Conservation (phyloP, 2,113 vertebrate genomes). For the Sisor rabdophorus region DNA sequence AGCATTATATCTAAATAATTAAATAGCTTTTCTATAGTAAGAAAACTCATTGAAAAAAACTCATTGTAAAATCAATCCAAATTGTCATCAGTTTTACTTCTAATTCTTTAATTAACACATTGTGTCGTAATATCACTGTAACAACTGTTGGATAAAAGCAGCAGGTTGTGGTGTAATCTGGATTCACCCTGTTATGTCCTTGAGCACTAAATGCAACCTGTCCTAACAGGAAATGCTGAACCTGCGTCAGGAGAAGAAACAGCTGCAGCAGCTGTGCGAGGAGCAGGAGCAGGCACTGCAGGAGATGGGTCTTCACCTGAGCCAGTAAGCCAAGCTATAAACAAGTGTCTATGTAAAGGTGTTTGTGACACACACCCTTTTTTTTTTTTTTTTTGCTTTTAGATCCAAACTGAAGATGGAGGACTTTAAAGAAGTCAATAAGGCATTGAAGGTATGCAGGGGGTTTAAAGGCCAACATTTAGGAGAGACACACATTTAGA, state of each 20-base stretch:
- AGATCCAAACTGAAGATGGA: conserved; percentile 99
- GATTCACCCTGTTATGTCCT: no score
- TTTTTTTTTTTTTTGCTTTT: background rate
- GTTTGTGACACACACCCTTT: background rate
- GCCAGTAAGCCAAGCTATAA: conserved; percentile 77
- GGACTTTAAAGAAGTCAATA: conserved; percentile 98
- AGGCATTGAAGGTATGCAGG: conserved; percentile 87
- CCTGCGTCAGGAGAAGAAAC: conserved; percentile 83
- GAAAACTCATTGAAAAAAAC: background rate
- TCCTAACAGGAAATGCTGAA: conserved; percentile 79
- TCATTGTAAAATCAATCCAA: no score
- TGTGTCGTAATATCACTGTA: no score
- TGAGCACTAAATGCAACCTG: background rate
- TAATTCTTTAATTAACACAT: no score
- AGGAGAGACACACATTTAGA: background rate
- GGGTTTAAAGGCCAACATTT: background rate
- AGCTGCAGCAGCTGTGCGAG: conserved; percentile 81
- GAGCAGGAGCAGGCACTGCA: conserved; percentile 95
- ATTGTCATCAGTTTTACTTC: no score
- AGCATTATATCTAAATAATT: background rate
- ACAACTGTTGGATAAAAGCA: no score
- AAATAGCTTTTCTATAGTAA: background rate
- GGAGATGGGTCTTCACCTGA: conserved; percentile 96
- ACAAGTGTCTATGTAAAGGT: background rate
- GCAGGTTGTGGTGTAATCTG: background rate